Conservation (phyloP, 1,140 invertebrate genomes). For the Littorina saxatilis region DNA sequence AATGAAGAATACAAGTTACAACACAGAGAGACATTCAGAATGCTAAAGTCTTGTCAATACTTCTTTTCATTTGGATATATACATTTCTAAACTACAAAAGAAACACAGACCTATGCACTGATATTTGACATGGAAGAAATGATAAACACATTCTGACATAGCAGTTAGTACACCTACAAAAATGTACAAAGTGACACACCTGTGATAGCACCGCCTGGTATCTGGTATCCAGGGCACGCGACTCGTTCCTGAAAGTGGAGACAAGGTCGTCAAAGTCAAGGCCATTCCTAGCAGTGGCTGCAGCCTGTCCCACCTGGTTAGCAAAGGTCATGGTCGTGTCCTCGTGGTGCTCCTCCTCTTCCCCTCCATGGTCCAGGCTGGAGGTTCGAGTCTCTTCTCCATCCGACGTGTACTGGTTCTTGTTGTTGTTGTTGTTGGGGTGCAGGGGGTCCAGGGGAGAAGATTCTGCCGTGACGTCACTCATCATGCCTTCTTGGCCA, state of each 20-base stretch:
- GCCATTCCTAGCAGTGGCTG: background rate
- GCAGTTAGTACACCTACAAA: too few relatives aligned
- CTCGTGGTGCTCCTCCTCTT: slow-evolving; percentile 32
- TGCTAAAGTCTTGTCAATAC: too few relatives aligned
- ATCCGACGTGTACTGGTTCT: slow-evolving; percentile 42
- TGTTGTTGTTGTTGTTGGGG: slow-evolving; percentile 25
- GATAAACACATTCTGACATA: too few relatives aligned
- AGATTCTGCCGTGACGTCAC: slow-evolving; percentile 39
- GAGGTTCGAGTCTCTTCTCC: slow-evolving; percentile 51
- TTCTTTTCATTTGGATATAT: too few relatives aligned
- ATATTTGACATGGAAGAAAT: too few relatives aligned
- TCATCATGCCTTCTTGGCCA: slow-evolving; percentile 53
- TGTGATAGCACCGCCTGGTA: slow-evolving; percentile 35
- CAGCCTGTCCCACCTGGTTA: slow-evolving; percentile 20
- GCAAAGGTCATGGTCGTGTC: background rate
- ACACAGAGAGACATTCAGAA: too few relatives aligned
- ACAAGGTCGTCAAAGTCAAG: slow-evolving; percentile 34
- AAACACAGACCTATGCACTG: too few relatives aligned
- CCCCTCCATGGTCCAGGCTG: slow-evolving; percentile 27
- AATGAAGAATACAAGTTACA: too few relatives aligned
- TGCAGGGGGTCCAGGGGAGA: slow-evolving; percentile 48
- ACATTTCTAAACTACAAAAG: too few relatives aligned
- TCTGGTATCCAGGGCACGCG: slow-evolving; percentile 31
- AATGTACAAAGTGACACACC: too few relatives aligned
- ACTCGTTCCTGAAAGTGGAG: slow-evolving; percentile 29